A percentile compares a stretch with the other conserved stretches of the same genome.
These are phyloP conservation scores for Jacana jacana DNA, from an alignment of 2,113 vertebrate species.

Conservation along the genomic window DNA sequence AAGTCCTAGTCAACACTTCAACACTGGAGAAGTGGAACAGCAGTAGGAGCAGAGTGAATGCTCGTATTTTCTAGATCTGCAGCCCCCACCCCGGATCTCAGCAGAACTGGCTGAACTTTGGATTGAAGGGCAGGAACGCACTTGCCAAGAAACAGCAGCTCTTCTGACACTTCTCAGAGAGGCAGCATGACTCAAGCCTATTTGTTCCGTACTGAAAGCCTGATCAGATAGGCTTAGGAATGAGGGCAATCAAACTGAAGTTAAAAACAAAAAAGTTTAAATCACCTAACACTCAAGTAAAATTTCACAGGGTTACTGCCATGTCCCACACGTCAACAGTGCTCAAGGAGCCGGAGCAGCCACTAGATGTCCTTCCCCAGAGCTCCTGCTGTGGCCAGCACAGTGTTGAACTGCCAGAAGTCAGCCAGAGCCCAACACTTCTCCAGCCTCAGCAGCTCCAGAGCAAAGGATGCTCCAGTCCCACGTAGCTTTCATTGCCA, in stretches of 20 bases:
- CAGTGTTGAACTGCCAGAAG: not conserved
- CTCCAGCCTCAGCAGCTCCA: not conserved
- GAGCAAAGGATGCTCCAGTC: not conserved
- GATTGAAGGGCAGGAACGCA: not conserved
- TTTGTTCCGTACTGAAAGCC: not conserved
- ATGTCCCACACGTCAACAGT: fast-evolving
- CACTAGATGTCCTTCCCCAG: not conserved
- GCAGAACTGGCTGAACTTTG: not conserved
- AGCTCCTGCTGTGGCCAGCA: fast-evolving
- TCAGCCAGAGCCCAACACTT: not conserved
- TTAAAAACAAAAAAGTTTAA: not conserved
- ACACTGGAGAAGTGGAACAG: not conserved
- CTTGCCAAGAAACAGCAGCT: not conserved
- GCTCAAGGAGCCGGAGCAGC: not conserved
- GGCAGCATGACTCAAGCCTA: not conserved
- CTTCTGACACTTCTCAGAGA: not conserved
- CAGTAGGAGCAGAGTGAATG: not conserved
- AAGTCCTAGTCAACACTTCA: not conserved
- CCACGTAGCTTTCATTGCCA: not conserved
- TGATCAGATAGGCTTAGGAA: not conserved
- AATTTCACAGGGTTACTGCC: not conserved
- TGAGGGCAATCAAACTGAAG: not conserved
- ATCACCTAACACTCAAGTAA: not conserved
- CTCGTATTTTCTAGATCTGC: not conserved
- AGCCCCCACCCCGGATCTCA: not conserved